phyloP scores from a whole-genome alignment of 1,140 invertebrate genomes.

The Agrilus planipennis region DNA sequence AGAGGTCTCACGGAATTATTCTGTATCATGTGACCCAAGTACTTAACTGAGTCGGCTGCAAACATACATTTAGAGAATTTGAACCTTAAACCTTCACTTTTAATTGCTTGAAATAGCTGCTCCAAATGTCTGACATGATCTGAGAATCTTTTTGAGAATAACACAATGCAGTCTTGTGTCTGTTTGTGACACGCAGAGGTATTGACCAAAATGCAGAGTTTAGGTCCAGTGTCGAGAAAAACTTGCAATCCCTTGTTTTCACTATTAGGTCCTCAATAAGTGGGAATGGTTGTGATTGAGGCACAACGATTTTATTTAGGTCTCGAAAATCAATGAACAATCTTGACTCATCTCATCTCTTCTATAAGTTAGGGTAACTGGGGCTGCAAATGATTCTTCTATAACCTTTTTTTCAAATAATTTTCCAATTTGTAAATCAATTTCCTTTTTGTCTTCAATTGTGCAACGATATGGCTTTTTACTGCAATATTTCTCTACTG shows the following conservation, averaged over 20 bases:
- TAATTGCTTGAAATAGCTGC: too few relatives aligned
- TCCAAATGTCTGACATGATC: too few relatives aligned
- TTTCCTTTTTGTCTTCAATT: constrained; percentile 29
- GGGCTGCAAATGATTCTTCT: constrained; percentile 3
- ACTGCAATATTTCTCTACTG: constrained; percentile 28
- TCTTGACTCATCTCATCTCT: constrained; percentile 1
- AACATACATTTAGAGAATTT: too few relatives aligned
- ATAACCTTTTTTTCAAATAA: constrained; percentile 24
- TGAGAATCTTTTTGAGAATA: too few relatives aligned
- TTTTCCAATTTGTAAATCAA: constrained; percentile 28
- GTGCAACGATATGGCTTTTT: constrained; percentile 30
- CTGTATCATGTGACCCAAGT: too few relatives aligned
- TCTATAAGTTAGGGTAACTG: neutral
- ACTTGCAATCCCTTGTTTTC: constrained; percentile 25
- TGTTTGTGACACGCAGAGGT: too few relatives aligned
- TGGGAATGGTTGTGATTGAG: too few relatives aligned
- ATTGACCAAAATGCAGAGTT: too few relatives aligned
- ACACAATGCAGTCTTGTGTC: too few relatives aligned
- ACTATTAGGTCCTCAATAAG: constrained; percentile 24
- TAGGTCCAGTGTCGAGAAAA: too few relatives aligned
- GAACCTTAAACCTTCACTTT: too few relatives aligned
- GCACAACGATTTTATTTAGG: constrained; percentile 1
- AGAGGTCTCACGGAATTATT: constrained; percentile 16
- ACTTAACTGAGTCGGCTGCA: too few relatives aligned
- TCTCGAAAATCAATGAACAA: constrained; percentile 6